Base-by-base conservation (phyloP, 2,888 invertebrate species). In the Bellardia bayeri region DNA sequence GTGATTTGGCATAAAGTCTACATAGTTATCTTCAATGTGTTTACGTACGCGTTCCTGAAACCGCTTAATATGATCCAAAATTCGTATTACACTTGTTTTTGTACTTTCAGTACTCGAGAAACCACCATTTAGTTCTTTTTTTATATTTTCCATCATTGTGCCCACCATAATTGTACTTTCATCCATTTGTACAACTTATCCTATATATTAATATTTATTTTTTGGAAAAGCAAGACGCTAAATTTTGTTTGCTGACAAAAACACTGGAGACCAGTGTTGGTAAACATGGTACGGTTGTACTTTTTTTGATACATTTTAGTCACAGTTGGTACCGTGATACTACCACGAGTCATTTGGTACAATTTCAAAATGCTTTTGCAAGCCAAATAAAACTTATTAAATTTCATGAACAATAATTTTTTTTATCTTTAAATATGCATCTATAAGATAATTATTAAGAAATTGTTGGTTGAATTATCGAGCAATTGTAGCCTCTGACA, bases 1-100 rank as follows among this genome's bases (percentile, higher is more conserved):
- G 71, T 93, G 90, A 88, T 92, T 92, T 14, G 92, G 91, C 89
- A 93, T 90, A 69, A 94, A 94, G 3, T 94, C 92, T 0, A 89
- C 90, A 75, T 93, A 93, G 78, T 94, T 94, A 49, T 92, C 91
- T n/a, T 93, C 92, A 40, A 94, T 92, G 66, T 93, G 93, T 37
- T 90, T 91, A 51, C 92, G 92, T 66, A 92, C 91, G 83, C 93
- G 92, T 37, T 91, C 90, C 87, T 94, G 93, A 78, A 91, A 93
- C 63, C 91, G 90, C 82, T 92, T 92, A 0, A 92, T 91, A 75
- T 93, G 93, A 6, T 91, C 89, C 58, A 92, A 87, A 56, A 93
- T 90, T 88, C 92, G 92, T 0, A 90, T 88, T 16, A 94, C 91
- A 68, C 91, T 90, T n/a, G 91, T 90, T 74, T 92, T 92, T 1